Evolutionary conservation across 1,140 invertebrate genomes (phyloP), one percentile per base, ranked within the genome.

Genomic region (Caerostris extrusa): DNA sequence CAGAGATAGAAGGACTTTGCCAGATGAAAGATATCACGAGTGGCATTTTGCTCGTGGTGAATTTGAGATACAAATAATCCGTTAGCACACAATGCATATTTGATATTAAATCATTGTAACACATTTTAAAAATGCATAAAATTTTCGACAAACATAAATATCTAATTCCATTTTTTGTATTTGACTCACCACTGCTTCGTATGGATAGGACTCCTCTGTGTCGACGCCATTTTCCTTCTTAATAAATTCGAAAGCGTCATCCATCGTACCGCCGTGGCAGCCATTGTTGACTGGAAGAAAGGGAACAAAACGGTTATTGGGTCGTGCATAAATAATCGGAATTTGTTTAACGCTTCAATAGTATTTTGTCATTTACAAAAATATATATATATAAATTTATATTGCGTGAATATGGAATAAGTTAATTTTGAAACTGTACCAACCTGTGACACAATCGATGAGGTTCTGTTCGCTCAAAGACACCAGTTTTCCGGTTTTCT

Each of bases 211-310:
- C 3, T 95, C 87, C 94, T 97, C 96, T 14, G 96, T 97, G 94
- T 97, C 96, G 61, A 97, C 95, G 10, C 96, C 96, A 7, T 95
- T 94, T 94, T 97, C 96, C 7, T 95, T 91, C 87, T 96, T 96
- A 71, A 97, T 95, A 95, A 93, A 95, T 55, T 95, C 53, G 17
- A 94, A 90, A 14, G 90, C 93, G 4, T 34, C 17, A 14, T 90
- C 83, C 19, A 95, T 90, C 5, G 3, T n/a, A 19, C 90, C 93
- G 53, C 98, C 98, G 71, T 96, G 95, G 95, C 98, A 98, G 3
- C 98, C 98, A 19, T 95, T 93, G 95, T 90, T 90, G 2, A 95
- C 94, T 95, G 12, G 1, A 2, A 12, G 34, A 5, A 12, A 53
- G 0, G 0, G 5, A 53, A 0, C 12, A 12, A 3, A 14, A 64